Base-by-base conservation (phyloP, 2,888 invertebrate species). In the Drosophila stalkeri region DNA sequence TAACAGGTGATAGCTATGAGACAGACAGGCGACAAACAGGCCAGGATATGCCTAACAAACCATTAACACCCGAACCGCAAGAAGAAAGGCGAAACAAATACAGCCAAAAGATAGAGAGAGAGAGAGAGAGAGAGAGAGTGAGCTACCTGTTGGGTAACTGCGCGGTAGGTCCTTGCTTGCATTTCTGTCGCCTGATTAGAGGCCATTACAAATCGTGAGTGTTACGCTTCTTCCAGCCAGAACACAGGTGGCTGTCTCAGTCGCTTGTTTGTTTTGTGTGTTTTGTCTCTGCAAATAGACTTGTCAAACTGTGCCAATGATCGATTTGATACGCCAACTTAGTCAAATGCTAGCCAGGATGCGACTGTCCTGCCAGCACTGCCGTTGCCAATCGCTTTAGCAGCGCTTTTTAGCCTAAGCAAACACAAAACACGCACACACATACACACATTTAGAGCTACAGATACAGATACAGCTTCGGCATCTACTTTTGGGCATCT, bases 291-390 rank as follows among this genome's bases (percentile, higher is more conserved):
- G 47, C 55, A 81, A 90, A 91, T 91, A 72, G 84, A 91, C 75
- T 87, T 91, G 86, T 91, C 89, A 91, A 82, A 87, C 77, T 83
- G 88, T 87, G 81, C 86, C 81, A 72, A 88, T 90, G 91, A 91
- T 91, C 90, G 91, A 91, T 91, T 91, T 81, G 91, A 71, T 77
- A 91, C 91, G 87, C 86, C 89, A 90, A 87, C 87, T 90, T 87
- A 88, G 84, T 81, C 78, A 77, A 80, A 75, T 82, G 72, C 77
- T 80, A 66, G 74, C 57, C 31, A 46, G 39, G 69, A 76, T 71
- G 46, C 72, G 33, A 43, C 39, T 72, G 66, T 67, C 75, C 73
- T 69, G 64, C 41, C 37, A 11, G 72, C 62, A 27, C 49, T 63
- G 64, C 75, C 86, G 87, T 86, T 84, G 69, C 86, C 83, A 87